Conservation (phyloP, 2,888 invertebrate species). For the Cremastobaeus sp. region DNA sequence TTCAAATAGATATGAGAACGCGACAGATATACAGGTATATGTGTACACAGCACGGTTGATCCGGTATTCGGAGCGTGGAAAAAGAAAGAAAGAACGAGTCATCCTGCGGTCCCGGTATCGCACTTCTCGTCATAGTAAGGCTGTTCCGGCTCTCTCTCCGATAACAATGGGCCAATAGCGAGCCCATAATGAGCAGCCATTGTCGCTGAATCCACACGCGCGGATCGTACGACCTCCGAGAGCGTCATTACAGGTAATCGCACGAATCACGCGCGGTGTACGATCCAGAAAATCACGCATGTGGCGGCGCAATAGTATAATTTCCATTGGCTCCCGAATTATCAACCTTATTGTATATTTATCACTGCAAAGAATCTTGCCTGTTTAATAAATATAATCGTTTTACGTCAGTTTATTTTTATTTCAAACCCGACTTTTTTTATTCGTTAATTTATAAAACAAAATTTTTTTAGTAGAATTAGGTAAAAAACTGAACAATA, state of each 20-base stretch:
- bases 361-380: not conserved
- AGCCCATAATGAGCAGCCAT: conserved; percentile 75
- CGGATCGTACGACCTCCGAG: conserved; percentile 69
- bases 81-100: conserved; percentile 69
- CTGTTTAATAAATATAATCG: not conserved
- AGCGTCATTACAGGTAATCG: conserved; percentile 75
- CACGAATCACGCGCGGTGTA: conserved; percentile 67
- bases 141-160: conserved; percentile 72
- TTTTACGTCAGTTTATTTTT: too few species aligned
- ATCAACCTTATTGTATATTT: conserved; percentile 27
- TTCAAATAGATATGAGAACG: conserved; percentile 38
- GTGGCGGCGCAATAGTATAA: conserved; percentile 39
- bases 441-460: too few species aligned
- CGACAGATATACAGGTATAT: conserved; percentile 30
- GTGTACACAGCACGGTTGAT: conserved; percentile 34
- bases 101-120: conserved; percentile 70
- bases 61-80: conserved; percentile 59
- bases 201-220: conserved; percentile 71
- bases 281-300: conserved; percentile 62
- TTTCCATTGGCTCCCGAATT: conserved; percentile 23
- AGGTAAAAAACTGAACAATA: too few species aligned
- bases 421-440: too few species aligned
- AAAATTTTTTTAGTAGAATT: too few species aligned
- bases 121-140: conserved; percentile 70
- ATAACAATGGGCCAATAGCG: conserved; percentile 76